Conservation (phyloP, 2,888 invertebrate genomes). For the Troides oblongomaculatus region DNA sequence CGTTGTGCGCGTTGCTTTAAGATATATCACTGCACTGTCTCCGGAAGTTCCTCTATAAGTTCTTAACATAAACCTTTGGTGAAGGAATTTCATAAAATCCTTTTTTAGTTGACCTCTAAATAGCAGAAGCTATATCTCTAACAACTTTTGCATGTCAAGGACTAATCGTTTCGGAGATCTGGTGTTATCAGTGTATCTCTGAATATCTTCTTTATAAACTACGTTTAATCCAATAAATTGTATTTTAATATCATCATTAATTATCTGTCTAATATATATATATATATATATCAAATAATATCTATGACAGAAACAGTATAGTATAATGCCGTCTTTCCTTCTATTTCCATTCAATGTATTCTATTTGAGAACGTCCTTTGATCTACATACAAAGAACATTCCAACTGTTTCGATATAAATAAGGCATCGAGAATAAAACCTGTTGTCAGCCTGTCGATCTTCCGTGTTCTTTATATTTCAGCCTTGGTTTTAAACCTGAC, state of each 20-base stretch:
- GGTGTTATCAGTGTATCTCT: too few species aligned
- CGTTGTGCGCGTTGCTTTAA: too few species aligned
- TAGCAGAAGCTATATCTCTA: too few species aligned
- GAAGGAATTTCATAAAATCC: too few species aligned
- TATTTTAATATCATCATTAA: neutral
- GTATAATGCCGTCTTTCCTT: neutral
- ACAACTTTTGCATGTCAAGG: too few species aligned
- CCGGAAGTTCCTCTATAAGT: too few species aligned
- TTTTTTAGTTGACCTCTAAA: too few species aligned
- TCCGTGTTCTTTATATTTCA: slow-evolving; percentile 31
- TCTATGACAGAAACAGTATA: neutral
- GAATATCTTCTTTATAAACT: too few species aligned
- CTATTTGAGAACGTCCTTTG: slow-evolving; percentile 20
- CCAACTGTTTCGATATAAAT: slow-evolving; percentile 22
- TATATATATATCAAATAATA: neutral
- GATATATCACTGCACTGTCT: too few species aligned
- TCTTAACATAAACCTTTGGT: too few species aligned
- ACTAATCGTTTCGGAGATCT: too few species aligned
- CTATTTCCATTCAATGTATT: neutral
- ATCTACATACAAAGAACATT: slow-evolving; percentile 28
- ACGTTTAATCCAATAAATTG: too few species aligned
- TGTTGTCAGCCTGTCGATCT: slow-evolving; percentile 25
- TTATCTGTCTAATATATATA: neutral
- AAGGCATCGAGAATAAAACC: slow-evolving; percentile 22
- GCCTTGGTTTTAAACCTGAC: slow-evolving; percentile 28